Conservation (phyloP, 2,113 vertebrate species). For the Cisticola juncidis region DNA sequence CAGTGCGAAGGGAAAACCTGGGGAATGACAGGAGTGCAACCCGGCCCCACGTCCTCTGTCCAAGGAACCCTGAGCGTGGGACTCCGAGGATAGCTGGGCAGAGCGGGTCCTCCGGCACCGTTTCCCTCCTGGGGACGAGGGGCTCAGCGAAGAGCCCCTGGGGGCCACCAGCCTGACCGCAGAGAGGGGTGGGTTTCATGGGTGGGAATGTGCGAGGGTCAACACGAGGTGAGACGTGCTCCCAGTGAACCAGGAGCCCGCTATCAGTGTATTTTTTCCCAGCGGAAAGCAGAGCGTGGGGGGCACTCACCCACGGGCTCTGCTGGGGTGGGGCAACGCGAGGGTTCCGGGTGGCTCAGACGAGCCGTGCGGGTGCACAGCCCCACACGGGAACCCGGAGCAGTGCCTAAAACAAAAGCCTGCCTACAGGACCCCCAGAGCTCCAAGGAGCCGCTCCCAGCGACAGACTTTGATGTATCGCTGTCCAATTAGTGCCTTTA, state of each 20-base stretch:
- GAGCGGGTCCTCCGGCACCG: accelerated
- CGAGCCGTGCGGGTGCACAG: accelerated
- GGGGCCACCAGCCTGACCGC: background rate
- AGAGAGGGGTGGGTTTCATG: background rate
- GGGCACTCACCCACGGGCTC: accelerated
- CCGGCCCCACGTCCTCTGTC: accelerated
- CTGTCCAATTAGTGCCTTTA: slow-evolving; percentile 85
- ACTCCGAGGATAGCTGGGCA: background rate
- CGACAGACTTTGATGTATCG: slow-evolving; percentile 78
- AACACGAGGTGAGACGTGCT: background rate
- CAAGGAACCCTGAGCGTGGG: background rate
- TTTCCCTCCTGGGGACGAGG: background rate
- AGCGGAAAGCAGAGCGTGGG: background rate
- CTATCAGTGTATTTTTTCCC: accelerated
- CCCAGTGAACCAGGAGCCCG: background rate
- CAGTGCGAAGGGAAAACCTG: background rate
- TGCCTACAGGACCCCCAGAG: slow-evolving; percentile 38
- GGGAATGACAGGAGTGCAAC: accelerated
- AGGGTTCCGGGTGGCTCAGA: background rate
- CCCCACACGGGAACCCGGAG: background rate
- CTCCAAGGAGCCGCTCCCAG: slow-evolving; percentile 64
- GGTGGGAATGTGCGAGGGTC: background rate
- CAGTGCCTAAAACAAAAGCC: slow-evolving; percentile 67
- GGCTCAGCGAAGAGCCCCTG: background rate
- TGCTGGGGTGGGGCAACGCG: no score